Conservation (phyloP, 2,113 vertebrate species). For the Notarius quadriscutis region DNA sequence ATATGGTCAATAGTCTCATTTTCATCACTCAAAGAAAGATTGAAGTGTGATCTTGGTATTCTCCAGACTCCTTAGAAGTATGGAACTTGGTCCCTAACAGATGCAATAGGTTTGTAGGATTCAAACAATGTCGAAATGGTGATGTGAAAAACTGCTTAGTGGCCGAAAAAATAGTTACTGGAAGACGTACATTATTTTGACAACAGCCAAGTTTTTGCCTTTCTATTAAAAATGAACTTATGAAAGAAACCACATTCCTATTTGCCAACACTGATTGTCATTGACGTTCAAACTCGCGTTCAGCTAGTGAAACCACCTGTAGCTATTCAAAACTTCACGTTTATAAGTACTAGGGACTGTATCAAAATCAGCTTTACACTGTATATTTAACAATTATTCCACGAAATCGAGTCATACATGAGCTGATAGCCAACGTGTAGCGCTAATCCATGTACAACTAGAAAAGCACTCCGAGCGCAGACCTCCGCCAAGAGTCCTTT, state of each 20-base stretch:
- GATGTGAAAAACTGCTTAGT: neutral
- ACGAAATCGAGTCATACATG: too few species aligned
- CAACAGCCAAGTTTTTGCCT: too few species aligned
- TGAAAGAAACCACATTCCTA: neutral
- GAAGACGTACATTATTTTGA: too few species aligned
- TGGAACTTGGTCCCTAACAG: neutral
- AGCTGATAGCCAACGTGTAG: too few species aligned
- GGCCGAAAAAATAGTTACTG: too few species aligned
- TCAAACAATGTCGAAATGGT: neutral
- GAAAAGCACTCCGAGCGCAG: too few species aligned
- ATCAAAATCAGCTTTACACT: too few species aligned
- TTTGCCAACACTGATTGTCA: neutral
- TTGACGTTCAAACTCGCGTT: neutral
- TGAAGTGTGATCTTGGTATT: neutral
- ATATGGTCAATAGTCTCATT: neutral
- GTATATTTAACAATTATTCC: too few species aligned
- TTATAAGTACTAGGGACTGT: too few species aligned
- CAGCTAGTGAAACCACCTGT: neutral
- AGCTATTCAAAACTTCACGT: neutral
- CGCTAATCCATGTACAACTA: too few species aligned
- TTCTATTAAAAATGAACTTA: neutral
- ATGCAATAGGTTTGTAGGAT: too few species aligned
- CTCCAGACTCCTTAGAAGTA: neutral
- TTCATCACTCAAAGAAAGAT: neutral
- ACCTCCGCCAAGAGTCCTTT: too few species aligned